Conservation (phyloP, 2,113 vertebrate genomes). For the Myotis yumanensis region DNA sequence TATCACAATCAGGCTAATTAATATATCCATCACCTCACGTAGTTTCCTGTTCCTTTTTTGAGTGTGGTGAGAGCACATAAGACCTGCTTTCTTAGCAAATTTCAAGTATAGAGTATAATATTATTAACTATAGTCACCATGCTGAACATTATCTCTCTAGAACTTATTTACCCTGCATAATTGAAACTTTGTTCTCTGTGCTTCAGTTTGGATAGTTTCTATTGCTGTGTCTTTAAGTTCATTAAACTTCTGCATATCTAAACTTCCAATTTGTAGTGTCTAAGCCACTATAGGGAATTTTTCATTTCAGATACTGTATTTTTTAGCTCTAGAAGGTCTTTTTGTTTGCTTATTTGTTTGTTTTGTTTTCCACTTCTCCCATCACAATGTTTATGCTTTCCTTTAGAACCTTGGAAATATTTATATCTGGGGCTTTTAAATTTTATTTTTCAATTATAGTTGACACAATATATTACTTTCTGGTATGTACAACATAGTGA, state of each 20-base stretch:
- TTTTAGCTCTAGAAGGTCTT: background rate
- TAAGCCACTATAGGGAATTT: background rate
- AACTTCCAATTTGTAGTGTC: background rate
- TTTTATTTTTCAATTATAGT: background rate
- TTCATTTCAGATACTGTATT: background rate
- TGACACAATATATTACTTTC: background rate
- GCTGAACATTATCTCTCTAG: background rate
- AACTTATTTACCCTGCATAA: background rate
- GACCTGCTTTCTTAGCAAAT: background rate
- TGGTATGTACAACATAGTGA: background rate
- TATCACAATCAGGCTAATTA: background rate
- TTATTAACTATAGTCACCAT: background rate
- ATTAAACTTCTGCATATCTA: background rate
- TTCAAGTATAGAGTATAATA: background rate
- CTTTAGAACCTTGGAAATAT: background rate
- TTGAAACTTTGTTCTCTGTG: background rate
- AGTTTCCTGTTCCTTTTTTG: background rate
- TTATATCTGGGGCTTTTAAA: background rate
- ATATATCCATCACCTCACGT: background rate
- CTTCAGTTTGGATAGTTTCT: background rate
- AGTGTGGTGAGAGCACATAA: background rate
- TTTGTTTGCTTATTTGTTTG: background rate
- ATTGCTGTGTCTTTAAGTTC: background rate
- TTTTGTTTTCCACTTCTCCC: slow-evolving; percentile 3
- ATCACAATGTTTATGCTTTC: background rate